Base-by-base conservation (phyloP, 2,888 invertebrate species). In the Acronicta alni region DNA sequence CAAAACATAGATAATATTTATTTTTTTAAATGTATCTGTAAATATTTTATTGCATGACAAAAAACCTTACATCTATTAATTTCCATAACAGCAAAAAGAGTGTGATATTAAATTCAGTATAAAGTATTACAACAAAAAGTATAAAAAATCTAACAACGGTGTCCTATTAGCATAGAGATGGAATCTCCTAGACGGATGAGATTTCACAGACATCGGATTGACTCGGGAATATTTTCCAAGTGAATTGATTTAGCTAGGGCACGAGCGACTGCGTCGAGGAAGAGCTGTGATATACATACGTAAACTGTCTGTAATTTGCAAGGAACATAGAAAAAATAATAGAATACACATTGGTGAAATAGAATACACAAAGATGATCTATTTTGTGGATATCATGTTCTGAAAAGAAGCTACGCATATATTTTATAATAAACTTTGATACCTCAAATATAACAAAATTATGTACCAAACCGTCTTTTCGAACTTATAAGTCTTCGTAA, bases 401-500 rank as follows among this genome's bases (percentile, higher is more conserved):
- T 26, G 8, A 3, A 26, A 26, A 26, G 9, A 26, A 9, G 26
- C 26, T 30, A 3, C 12, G 20, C 2, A 20, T 41, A 46, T 45
- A 43, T 23, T 55, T 42, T 12, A 2, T 30, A 59, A 37, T 16
- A 8, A 8, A 12, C 41, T 61, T 53, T 1, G 18, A 44, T 44
- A 49, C 18, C 20, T 42, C 37, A 46, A 47, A 20, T 55, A 46
- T 49, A 57, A 66, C 45, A 62, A 79, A 71, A 72, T 80, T 72
- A 71, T 68, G 48, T 63, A 51, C 46, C 44, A 61, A 75, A 67
- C 58, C 57, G 75, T 70, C 52, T 69, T 77, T 78, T 78, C 69
- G 66, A 78, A 76, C 71, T 65, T 68, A 69, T 73, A 72, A 77
- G 78, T 75, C 72, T 77, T 79, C 68, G 67, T 77, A 86, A 90